Evolutionary conservation across 2,797 vertebrate species (phyloP).

Genomic region (Gallinago solitaria): DNA sequence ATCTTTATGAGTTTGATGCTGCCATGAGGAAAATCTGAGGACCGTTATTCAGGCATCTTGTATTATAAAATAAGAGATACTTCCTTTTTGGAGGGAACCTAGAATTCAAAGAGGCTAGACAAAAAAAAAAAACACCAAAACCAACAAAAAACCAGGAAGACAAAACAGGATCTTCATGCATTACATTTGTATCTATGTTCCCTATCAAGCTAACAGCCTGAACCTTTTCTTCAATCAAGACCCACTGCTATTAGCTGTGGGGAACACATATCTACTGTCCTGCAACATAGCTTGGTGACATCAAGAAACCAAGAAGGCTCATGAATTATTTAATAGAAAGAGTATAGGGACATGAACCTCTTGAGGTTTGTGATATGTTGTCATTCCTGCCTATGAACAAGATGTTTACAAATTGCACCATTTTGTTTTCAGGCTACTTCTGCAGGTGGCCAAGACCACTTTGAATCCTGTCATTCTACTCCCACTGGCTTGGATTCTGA

Average conservation of each 20-base stretch:
- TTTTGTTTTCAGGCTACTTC: neutral
- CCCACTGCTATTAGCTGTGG: neutral
- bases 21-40: neutral
- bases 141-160: neutral
- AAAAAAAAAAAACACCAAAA: neutral
- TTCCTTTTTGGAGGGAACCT: neutral
- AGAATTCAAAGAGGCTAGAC: neutral
- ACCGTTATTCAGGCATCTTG: neutral
- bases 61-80: neutral
- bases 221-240: neutral
- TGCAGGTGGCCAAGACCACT: neutral
- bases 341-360: neutral
- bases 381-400: neutral
- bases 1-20: neutral
- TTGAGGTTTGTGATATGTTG: neutral
- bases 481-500: neutral
- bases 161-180: neutral
- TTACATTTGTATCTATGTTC: neutral
- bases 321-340: neutral
- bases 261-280: neutral
- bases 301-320: neutral
- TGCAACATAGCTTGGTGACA: neutral
- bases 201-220: neutral
- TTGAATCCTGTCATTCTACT: neutral
- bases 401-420: neutral